phyloP scores from a whole-genome alignment of 2,888 invertebrate genomes.

The Ectropis crepuscularia region DNA sequence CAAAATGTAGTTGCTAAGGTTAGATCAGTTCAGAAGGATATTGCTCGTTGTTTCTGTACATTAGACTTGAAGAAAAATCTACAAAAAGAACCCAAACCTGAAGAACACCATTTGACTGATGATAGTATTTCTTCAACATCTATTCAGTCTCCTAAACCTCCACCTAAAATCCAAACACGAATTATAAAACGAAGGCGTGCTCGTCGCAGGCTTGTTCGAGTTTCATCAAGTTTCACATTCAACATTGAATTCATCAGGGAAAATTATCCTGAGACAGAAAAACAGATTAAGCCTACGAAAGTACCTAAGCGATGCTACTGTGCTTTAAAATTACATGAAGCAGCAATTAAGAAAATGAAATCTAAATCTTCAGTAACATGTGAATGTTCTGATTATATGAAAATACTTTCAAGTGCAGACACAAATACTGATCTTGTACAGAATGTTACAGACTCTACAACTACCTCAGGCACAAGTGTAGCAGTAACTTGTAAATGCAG shows the following conservation, averaged over 20 bases:
- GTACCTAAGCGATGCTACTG: slow-evolving; percentile 52
- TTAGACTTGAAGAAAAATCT: slow-evolving; percentile 8
- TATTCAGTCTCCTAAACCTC: background rate
- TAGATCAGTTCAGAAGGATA: slow-evolving; percentile 6
- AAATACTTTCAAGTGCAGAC: too few relatives aligned
- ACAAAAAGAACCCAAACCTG: too few relatives aligned
- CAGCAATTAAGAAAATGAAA: slow-evolving; percentile 25
- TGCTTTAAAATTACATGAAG: slow-evolving; percentile 46
- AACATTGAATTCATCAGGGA: slow-evolving; percentile 50
- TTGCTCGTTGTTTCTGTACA: slow-evolving; percentile 9
- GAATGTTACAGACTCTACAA: too few relatives aligned
- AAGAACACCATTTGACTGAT: too few relatives aligned
- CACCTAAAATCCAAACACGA: background rate
- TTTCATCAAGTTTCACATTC: slow-evolving; percentile 50
- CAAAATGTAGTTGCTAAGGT: background rate
- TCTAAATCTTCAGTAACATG: background rate
- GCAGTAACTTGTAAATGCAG: too few relatives aligned
- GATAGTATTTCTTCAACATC: too few relatives aligned
- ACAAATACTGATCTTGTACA: too few relatives aligned
- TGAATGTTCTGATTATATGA: too few relatives aligned
- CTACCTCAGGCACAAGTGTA: too few relatives aligned
- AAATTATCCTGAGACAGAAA: slow-evolving; percentile 16
- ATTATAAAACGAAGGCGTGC: too few relatives aligned
- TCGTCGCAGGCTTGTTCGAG: slow-evolving; percentile 15
- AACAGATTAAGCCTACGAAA: slow-evolving; percentile 3